Percentiles rank a stretch among this genome's conserved stretches.
Conservation (phyloP, 2,113 vertebrate species). For the Regulus satrapa region DNA sequence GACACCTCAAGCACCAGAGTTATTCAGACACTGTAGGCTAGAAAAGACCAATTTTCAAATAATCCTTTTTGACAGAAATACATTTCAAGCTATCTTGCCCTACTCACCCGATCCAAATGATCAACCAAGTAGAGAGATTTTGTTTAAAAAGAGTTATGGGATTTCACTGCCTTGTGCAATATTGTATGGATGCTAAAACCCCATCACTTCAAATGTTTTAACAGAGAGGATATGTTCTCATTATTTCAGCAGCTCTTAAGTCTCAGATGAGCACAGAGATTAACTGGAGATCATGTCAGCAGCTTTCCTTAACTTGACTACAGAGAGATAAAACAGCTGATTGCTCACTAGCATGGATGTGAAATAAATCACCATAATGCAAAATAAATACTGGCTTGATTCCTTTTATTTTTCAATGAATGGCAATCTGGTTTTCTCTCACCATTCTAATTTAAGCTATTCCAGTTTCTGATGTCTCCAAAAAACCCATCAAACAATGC, state of each 20-base stretch:
- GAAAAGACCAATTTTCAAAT: not conserved
- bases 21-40: not conserved
- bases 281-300: not conserved
- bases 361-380: not conserved
- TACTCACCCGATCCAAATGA: not conserved
- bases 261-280: not conserved
- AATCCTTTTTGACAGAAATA: not conserved
- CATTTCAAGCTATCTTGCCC: not conserved
- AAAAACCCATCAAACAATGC: conserved; percentile 10
- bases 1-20: not conserved
- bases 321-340: not conserved
- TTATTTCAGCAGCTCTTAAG: conserved; percentile 2
- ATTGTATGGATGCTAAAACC: not conserved
- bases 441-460: not conserved
- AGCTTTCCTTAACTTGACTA: not conserved
- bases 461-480: not conserved
- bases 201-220: not conserved
- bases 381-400: not conserved
- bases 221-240: not conserved
- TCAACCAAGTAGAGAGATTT: not conserved
- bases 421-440: not conserved
- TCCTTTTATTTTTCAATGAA: not conserved
- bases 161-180: not conserved
- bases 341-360: not conserved
- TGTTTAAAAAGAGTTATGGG: not conserved